phyloP scores from a whole-genome alignment of 2,797 vertebrate species.

The Picus viridis region DNA sequence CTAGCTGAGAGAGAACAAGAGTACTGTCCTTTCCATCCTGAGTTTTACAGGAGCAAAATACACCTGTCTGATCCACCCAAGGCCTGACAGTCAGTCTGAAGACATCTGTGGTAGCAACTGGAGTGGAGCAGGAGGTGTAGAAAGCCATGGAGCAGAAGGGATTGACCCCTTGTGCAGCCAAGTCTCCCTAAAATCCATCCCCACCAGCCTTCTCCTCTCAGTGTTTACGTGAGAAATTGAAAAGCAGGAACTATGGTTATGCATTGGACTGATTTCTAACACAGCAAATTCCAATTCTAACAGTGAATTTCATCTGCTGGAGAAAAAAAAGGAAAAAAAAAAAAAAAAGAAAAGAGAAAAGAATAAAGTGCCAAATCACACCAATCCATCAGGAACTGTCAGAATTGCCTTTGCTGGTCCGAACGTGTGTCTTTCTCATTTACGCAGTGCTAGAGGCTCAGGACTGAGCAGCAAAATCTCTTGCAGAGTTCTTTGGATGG shows the following conservation, averaged over 20 bases:
- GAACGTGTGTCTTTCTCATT: not conserved
- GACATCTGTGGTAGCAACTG: not conserved
- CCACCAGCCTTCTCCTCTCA: not conserved
- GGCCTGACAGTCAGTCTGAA: not conserved
- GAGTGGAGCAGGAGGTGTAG: not conserved
- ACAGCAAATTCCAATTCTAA: constrained; percentile 13
- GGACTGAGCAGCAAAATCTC: not conserved
- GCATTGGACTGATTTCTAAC: not conserved
- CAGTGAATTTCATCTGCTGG: not conserved
- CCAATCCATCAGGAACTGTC: constrained; percentile 14
- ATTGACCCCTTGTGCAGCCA: not conserved
- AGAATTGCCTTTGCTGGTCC: not conserved
- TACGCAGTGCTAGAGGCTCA: not conserved
- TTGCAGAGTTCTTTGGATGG: not conserved
- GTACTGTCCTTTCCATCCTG: not conserved
- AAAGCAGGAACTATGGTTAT: not conserved
- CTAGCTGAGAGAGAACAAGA: not conserved
- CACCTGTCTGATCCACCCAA: not conserved
- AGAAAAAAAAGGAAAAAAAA: not conserved
- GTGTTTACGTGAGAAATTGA: not conserved
- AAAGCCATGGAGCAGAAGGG: not conserved
- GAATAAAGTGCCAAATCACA: not conserved
- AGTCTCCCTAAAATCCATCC: not conserved
- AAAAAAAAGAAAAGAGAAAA: not conserved
- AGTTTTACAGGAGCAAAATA: not conserved